These are phyloP conservation scores for Tetragnatha versicolor DNA, from an alignment of 1,140 invertebrate genomes.

Conservation along the genomic window DNA sequence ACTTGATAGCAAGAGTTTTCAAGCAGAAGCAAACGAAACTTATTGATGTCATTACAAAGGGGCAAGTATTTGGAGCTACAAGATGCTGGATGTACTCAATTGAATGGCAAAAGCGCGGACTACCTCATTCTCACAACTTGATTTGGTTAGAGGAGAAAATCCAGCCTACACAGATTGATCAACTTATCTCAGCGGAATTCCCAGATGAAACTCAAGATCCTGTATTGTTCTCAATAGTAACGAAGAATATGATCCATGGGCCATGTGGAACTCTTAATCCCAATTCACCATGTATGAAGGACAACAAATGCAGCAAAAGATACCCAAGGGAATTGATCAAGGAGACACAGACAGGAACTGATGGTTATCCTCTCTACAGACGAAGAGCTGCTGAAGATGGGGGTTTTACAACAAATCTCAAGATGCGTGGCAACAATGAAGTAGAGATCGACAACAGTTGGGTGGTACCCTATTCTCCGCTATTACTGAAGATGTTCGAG, in stretches of 20 bases:
- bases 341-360: constrained; percentile 2
- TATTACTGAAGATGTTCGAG: constrained; percentile 66
- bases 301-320: constrained; percentile 57
- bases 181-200: constrained; percentile 39
- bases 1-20: constrained; percentile 64
- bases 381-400: neutral
- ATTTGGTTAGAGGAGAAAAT: constrained; percentile 51
- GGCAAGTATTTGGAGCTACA: constrained; percentile 38
- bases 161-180: neutral
- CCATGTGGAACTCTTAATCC: constrained; percentile 57
- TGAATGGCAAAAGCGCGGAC: constrained; percentile 66
- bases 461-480: constrained; percentile 68
- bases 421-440: neutral
- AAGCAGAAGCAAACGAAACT: constrained; percentile 61
- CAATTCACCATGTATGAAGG: constrained; percentile 56
- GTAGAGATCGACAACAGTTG: constrained; percentile 65
- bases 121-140: constrained; percentile 65
- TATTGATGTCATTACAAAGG: constrained; percentile 60
- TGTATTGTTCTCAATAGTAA: constrained; percentile 41
- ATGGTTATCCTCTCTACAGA: constrained; percentile 46
- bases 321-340: constrained; percentile 24
- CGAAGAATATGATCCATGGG: constrained; percentile 59
- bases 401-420: no score
- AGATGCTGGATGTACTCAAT: constrained; percentile 59
- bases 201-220: constrained; percentile 36